These are phyloP conservation scores for Amphibalanus amphitrite DNA, from an alignment of 1,140 invertebrate species.

Conservation along the genomic window DNA sequence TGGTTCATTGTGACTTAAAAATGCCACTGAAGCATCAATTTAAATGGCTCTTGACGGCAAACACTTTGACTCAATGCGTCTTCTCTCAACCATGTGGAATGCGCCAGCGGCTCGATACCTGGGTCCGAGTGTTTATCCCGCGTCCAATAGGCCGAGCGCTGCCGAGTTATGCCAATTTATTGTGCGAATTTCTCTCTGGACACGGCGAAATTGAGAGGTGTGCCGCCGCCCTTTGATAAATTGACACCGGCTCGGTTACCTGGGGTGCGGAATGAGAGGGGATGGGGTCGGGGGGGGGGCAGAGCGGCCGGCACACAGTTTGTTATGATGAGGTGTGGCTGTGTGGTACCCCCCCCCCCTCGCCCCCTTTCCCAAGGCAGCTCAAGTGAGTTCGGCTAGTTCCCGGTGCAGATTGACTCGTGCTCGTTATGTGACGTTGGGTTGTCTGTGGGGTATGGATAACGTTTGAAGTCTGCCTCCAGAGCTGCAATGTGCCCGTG, in stretches of 20 bases:
- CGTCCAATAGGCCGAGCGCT: neutral
- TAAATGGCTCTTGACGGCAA: too few species aligned
- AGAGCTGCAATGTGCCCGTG: too few species aligned
- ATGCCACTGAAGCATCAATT: too few species aligned
- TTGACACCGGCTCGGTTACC: neutral
- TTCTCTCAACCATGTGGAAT: neutral
- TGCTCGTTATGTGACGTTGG: too few species aligned
- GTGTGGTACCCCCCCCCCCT: too few species aligned
- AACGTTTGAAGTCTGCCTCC: too few species aligned
- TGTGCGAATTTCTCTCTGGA: neutral
- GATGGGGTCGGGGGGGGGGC: too few species aligned
- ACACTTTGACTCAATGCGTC: neutral
- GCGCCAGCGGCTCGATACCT: neutral
- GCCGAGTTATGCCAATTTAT: neutral
- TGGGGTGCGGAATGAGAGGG: neutral
- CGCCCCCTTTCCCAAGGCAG: too few species aligned
- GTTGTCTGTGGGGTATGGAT: too few species aligned
- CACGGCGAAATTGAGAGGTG: neutral
- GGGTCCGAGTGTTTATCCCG: neutral
- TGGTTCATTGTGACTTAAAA: too few species aligned
- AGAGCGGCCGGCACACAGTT: neutral
- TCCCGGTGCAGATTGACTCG: too few species aligned
- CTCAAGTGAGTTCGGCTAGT: too few species aligned
- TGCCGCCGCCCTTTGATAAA: neutral
- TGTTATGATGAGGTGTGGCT: neutral